A percentile compares a stretch with the other conserved stretches of the same genome.
phyloP scores from a whole-genome alignment of 30 jellyfish, hydroid and myxozoan species.

The Pseudorhiza aurosa region DNA sequence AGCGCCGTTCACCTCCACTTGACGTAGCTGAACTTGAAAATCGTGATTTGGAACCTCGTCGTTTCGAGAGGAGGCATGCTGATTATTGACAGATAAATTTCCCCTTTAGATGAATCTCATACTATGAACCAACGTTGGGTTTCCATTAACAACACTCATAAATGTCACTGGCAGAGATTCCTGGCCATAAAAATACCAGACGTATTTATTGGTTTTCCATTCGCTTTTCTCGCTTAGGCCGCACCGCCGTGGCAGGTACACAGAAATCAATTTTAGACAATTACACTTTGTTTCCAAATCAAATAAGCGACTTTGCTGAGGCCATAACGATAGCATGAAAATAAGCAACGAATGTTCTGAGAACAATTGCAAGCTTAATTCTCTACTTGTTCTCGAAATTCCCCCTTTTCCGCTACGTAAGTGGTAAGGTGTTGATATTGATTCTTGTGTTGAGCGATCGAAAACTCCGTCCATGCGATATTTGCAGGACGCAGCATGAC shows the following conservation, averaged over 20 bases:
- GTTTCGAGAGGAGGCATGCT: constrained; percentile 24
- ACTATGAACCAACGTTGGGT: constrained; percentile 20
- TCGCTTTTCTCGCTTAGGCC: not conserved
- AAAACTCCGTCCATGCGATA: no score
- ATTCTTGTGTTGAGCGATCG: not conserved
- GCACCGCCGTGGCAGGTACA: constrained; percentile 17
- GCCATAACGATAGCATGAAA: constrained; percentile 23
- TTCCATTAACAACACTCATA: constrained; percentile 16
- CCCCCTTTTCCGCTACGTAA: constrained; percentile 9
- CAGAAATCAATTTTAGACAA: constrained; percentile 29
- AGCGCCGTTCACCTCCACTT: not conserved
- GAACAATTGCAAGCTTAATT: constrained; percentile 9
- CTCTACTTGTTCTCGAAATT: not conserved
- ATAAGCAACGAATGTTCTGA: constrained; percentile 2
- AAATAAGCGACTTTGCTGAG: constrained; percentile 13
- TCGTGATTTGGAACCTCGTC: constrained; percentile 10
- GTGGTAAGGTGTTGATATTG: not conserved
- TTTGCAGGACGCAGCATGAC: no score
- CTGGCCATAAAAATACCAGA: not conserved
- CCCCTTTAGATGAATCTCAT: constrained; percentile 42
- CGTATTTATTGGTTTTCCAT: not conserved
- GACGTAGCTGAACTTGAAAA: not conserved
- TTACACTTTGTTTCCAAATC: constrained; percentile 17
- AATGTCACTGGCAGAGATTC: constrained; percentile 11
- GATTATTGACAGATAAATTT: constrained; percentile 39